Evolutionary conservation across 2,797 vertebrate genomes (phyloP), one percentile per base, ranked within the genome.

Genomic region (Enteromius trimaculatus): DNA sequence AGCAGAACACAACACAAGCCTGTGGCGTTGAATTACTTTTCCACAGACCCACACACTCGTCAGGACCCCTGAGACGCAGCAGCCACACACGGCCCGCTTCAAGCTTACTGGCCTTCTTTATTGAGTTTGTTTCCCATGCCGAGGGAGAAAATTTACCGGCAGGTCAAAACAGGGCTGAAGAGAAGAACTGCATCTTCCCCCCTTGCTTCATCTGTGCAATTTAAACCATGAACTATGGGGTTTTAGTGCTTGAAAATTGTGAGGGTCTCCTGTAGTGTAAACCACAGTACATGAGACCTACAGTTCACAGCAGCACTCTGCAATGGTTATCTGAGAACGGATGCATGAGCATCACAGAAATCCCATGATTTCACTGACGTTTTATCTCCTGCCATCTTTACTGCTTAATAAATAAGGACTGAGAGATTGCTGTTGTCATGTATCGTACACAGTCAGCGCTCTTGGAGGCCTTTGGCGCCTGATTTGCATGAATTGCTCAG

Each of bases 1-100:
- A 93, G 91, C 91, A 89, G 91, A 95, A 93, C 91, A 92, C 90
- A 94, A 92, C 93, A 92, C 92, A 92, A 94, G 92, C 93, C 93
- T 85, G 88, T 92, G 93, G 93, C 90, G 65, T 84, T 92, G 91
- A 92, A 94, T 93, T 94, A 92, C 93, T 92, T 93, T 93, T 93
- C 91, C 90, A 92, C 90, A 90, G 90, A 85, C 58, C 89, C 89
- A 88, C 89, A 55, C 90, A 85, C 80, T 89, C 87, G 44, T 49
- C 91, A 87, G 42, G 13, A 44, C 83, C 55, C 42, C 8, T 65
- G 78, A 81, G 81, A 86, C 13, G 0, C 49, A 29, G 34, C 39
- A 76, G 44, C 68, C 77, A 71, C 72, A 26, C 49, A 65, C 66
- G 72, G 60, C 53, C 37, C n/a, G 42, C 70, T 90, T 86, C 75